Conservation (phyloP, 2,113 vertebrate genomes). For the Todiramphus saurophagus region DNA sequence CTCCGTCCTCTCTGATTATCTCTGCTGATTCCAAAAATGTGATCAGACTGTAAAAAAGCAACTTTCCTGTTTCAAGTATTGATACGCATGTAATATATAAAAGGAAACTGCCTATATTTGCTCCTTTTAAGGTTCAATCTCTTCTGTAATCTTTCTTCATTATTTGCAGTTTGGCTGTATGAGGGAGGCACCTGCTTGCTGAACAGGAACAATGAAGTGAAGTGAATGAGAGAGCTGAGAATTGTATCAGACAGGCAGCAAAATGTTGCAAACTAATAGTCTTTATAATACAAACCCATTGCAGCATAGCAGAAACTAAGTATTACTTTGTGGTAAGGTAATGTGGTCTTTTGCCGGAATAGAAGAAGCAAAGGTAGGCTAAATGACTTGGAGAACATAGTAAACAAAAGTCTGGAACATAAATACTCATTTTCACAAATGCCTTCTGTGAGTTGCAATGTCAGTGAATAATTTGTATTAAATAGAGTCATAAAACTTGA, state of each 20-base stretch:
- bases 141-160: conserved; percentile 6
- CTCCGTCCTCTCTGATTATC: neutral
- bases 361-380: neutral
- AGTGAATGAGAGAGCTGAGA: neutral
- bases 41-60: neutral
- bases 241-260: conserved; percentile 1
- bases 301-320: neutral
- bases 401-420: neutral
- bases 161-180: neutral
- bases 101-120: neutral
- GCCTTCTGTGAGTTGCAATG: neutral
- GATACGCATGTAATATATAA: neutral
- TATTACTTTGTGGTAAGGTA: neutral
- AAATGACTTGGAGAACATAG: neutral
- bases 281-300: neutral
- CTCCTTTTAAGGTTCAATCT: neutral
- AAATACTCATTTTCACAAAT: neutral
- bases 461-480: neutral
- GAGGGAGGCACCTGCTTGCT: neutral
- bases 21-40: neutral
- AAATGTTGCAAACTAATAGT: neutral
- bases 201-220: neutral
- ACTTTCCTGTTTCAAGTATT: neutral
- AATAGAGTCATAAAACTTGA: neutral
- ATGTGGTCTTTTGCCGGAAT: neutral